Conservation (phyloP, 2,797 vertebrate genomes). For the Argentina silus region DNA sequence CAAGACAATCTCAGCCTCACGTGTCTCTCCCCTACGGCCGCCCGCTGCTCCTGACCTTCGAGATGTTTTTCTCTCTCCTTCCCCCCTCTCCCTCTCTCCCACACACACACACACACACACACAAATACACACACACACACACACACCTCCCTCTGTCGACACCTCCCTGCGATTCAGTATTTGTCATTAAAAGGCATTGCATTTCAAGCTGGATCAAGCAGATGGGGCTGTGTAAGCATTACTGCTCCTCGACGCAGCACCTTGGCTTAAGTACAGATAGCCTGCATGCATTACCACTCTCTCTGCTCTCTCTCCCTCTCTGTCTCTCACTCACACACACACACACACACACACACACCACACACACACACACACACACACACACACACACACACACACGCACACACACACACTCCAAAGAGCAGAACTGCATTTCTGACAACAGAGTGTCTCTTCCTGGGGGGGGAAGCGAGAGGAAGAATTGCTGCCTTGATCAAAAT, state of each 20-base stretch:
- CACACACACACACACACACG: constrained; percentile 10
- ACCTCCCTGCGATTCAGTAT: constrained; percentile 66
- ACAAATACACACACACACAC: constrained; percentile 21
- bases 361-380: constrained; percentile 15
- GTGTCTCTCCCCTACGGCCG: constrained; percentile 78
- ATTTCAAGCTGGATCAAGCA: constrained; percentile 73
- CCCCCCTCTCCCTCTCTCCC: constrained; percentile 71
- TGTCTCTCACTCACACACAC: neutral
- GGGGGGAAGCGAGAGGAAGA: neutral
- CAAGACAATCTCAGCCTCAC: constrained; percentile 81
- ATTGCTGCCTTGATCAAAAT: neutral
- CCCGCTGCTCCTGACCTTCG: constrained; percentile 85
- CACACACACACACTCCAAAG: constrained; percentile 15
- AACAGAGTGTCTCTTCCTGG: neutral
- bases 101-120: constrained; percentile 20
- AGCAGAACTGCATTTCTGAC: neutral
- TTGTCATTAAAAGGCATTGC: constrained; percentile 79
- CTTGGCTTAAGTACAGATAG: constrained; percentile 68
- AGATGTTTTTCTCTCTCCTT: constrained; percentile 79
- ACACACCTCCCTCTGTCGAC: constrained; percentile 38
- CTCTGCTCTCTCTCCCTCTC: neutral
- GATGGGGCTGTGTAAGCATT: constrained; percentile 70
- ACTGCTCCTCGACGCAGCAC: constrained; percentile 63
- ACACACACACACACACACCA: constrained; percentile 1
- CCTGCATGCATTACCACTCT: constrained; percentile 58